Base-by-base conservation (phyloP, 2,888 invertebrate genomes). In the Neoitamus cyanurus region DNA sequence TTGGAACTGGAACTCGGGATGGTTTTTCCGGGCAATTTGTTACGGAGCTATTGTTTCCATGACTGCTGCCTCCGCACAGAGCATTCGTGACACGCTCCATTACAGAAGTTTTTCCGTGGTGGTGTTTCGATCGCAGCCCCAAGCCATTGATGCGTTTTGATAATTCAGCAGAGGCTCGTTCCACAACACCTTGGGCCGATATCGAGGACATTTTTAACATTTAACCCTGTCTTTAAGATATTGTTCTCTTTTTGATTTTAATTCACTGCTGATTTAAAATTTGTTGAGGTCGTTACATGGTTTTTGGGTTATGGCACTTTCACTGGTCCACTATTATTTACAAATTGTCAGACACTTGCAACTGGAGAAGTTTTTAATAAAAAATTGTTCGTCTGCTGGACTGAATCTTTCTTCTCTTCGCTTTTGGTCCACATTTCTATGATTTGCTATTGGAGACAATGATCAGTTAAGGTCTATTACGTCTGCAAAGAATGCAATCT, bases 21-120 rank as follows among this genome's bases (percentile, higher is more conserved):
- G 92, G 92, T 88, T 92, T 92, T 87, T 92, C 92, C 11, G 92
- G 92, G 15, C 92, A 91, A 13, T 82, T 82, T 36, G 82, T 69
- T 20, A 89, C 86, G 25, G 86, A 83, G 20, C 85, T 89, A 25
- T 86, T 87, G 37, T 90, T 89, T 84, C 89, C 90, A 87, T 90
- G 92, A 87, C 92, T 88, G 92, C 84, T 58, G 84, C 95, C 95
- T 13, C 96, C 97, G 90, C 97, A 97, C 85, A 97, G 94, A 31
- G 96, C 97, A 90, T 95, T 96, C 75, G 97, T 96, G 85, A 97
- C 96, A 87, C 97, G 94, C 91, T 97, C 97, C 93, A 97, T 97
- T 87, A 97, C 97, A 90, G 95, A 94, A 31, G 94, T 92, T 88
- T 93, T 93, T 86, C 92, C 92, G 89, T 93, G 92, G 87, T 91